Evolutionary conservation across 1,140 invertebrate genomes (phyloP), one percentile per base, ranked within the genome.

Genomic region (Choristoneura fumiferana): DNA sequence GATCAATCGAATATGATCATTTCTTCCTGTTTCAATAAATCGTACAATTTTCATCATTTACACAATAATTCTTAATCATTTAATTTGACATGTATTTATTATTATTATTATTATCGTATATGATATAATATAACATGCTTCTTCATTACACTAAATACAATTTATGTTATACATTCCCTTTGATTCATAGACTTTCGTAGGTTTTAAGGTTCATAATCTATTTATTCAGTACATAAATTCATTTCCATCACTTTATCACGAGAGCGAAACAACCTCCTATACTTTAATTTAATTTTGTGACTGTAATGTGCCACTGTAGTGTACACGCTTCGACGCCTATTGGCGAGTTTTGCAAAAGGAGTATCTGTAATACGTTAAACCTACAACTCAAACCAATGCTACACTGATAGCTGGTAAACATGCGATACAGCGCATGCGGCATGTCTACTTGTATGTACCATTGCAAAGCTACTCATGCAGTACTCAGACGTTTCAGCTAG

Each of bases 1-100:
- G 60, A 62, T 62, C 60, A 57, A 54, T 58, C 54, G 14, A 49
- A 12, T 52, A 12, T 37, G 35, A 52, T 37, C 49, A 54, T 49
- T 29, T 12, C n/a, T 12, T 43, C 40, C 40, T 18, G 40, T 14
- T 49, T 18, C 43, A 29, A 3, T 29, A 29, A 29, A 29, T 29
- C 22, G 6, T 2, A 29, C 22, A 2, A 29, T 29, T 29, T 29
- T 6, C 22, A 29, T 29, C 22, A 29, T 29, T 29, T 6, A 29
- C 22, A 29, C 6, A 2, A 29, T 29, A 3, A 29, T 29, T 29
- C 2, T 6, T 29, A 29, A 29, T 5, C 17, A 17, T 9, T 54
- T 54, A 17, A 35, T 36, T 54, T 29, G 34, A 36, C 33, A 54
- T 36, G 12, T 8, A 34, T 35, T 35, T 35, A 13, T 13, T 54